Evolutionary conservation across 23 tunicate genomes (phyloP).

Genomic region (Diplosoma virens): DNA sequence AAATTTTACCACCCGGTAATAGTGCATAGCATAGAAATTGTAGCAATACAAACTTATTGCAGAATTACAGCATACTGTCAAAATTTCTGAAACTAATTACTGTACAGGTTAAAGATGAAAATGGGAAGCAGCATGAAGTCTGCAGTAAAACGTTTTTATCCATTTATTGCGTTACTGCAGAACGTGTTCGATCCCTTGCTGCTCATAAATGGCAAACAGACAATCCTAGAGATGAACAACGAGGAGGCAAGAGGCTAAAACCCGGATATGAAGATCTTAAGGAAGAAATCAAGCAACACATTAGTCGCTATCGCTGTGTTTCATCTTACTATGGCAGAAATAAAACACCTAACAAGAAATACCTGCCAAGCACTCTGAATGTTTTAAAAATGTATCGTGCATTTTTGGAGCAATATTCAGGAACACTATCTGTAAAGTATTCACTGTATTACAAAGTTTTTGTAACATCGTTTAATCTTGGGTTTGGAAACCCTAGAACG

Average conservation of each 20-base stretch:
- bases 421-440: not conserved
- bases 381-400: not conserved
- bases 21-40: too few species aligned
- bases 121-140: too few species aligned
- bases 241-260: not conserved
- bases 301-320: not conserved
- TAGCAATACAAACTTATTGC: too few species aligned
- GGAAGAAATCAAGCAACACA: slow-evolving; percentile 1
- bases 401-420: not conserved
- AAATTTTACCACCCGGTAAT: too few species aligned
- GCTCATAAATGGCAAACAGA: not conserved
- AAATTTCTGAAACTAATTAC: too few species aligned
- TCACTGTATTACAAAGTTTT: not conserved
- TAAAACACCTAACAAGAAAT: not conserved
- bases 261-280: not conserved
- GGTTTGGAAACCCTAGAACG: not conserved
- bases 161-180: too few species aligned
- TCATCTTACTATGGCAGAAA: not conserved
- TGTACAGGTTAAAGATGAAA: too few species aligned
- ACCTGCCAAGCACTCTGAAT: not conserved
- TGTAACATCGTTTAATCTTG: not conserved
- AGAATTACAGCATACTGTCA: too few species aligned
- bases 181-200: too few species aligned
- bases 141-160: too few species aligned
- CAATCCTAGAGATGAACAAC: not conserved